A percentile compares a stretch with the other conserved stretches of the same genome.
Conservation (phyloP, 1,140 invertebrate genomes). For the Spodoptera litura region DNA sequence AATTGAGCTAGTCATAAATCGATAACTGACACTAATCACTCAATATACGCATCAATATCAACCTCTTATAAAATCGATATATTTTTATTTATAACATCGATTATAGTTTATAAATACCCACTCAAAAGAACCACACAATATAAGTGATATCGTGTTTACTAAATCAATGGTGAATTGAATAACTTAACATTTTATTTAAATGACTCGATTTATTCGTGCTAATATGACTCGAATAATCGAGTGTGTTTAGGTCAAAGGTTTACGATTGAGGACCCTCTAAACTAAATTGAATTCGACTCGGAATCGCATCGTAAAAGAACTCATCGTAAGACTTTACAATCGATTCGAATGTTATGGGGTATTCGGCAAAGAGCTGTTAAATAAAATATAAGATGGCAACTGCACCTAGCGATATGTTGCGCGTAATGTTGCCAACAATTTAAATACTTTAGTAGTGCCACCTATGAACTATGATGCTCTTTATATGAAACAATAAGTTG, state of each 20-base stretch:
- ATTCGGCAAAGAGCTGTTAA: slow-evolving; percentile 46
- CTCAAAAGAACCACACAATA: slow-evolving; percentile 22
- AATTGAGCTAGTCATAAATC: background rate
- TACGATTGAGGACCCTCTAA: slow-evolving; percentile 67
- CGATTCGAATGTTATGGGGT: slow-evolving; percentile 58
- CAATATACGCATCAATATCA: background rate
- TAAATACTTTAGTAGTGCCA: background rate
- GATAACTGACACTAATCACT: slow-evolving; percentile 12
- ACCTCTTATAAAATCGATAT: background rate
- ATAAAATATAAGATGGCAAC: slow-evolving; percentile 43
- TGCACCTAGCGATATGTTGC: slow-evolving; percentile 27
- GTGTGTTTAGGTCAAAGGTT: slow-evolving; percentile 73
- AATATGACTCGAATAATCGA: slow-evolving; percentile 54
- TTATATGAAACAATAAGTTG: background rate
- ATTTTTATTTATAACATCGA: slow-evolving; percentile 7
- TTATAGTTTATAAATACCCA: slow-evolving; percentile 1
- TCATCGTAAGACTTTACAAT: slow-evolving; percentile 65
- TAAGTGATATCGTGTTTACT: slow-evolving; percentile 26
- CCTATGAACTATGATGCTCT: background rate
- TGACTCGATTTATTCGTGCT: slow-evolving; percentile 53
- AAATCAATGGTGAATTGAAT: slow-evolving; percentile 46
- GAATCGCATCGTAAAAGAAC: slow-evolving; percentile 76
- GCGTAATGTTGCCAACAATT: slow-evolving; percentile 11
- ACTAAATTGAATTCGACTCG: slow-evolving; percentile 80
- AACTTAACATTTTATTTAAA: slow-evolving; percentile 54